Conservation (phyloP, 2,797 vertebrate species). For the Notolepis coatsorum region DNA sequence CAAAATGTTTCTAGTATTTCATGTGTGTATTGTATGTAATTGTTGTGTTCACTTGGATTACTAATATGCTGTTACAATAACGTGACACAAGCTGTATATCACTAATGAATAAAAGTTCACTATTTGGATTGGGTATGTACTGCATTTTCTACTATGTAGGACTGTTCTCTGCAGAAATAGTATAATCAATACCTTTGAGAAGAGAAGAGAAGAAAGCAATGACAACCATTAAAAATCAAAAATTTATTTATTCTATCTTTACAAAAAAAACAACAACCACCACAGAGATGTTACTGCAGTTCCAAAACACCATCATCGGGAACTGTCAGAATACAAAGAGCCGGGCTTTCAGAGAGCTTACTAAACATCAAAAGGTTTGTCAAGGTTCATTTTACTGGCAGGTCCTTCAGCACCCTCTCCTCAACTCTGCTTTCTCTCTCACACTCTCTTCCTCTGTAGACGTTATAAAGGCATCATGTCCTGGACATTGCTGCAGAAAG, state of each 20-base stretch:
- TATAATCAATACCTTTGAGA: no score
- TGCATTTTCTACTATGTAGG: background rate
- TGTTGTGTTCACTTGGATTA: constrained; percentile 6
- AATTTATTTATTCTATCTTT: constrained; percentile 64
- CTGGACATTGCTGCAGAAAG: no score
- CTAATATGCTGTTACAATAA: constrained; percentile 18
- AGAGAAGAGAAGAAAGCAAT: background rate
- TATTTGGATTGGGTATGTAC: background rate
- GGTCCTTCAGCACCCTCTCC: no score
- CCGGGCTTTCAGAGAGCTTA: no score
- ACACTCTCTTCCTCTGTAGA: no score
- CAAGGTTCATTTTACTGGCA: no score
- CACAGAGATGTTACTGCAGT: constrained; percentile 7
- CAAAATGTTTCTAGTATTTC: background rate
- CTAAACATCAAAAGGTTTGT: no score
- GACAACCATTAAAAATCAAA: constrained; percentile 21
- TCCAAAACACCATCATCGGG: constrained; percentile 28
- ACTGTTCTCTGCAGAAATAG: background rate
- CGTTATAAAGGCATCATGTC: no score
- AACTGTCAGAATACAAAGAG: no score
- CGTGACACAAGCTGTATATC: constrained; percentile 26
- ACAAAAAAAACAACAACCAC: constrained; percentile 48
- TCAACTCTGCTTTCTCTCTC: no score
- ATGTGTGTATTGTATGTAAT: background rate
- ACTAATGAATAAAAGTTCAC: constrained; percentile 46